Base-by-base conservation (phyloP, 1,140 invertebrate genomes). In the Cherax quadricarinatus region DNA sequence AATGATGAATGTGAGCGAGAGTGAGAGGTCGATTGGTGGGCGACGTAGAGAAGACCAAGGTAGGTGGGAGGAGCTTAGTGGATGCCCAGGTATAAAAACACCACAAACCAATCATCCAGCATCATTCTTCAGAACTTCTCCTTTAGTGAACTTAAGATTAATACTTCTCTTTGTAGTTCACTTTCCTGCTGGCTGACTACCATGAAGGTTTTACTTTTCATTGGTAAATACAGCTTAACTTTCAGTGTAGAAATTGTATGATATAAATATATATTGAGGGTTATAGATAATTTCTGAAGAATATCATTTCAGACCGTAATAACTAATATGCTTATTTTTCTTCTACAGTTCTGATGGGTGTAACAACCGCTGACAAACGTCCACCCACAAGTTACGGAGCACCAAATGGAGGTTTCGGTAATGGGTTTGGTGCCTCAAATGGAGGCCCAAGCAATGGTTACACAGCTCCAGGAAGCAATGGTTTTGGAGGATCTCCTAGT, bases 341-440 rank as follows among this genome's bases (percentile, higher is more conserved):
- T 18, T 21, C 18, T n/a, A 10, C 66, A 70, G 66, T 18, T n/a
- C 24, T 48, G 30, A 0, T 80, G 41, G 83, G 83, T n/a, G n/a
- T 85, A 1, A 16, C 30, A 30, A 48, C 53, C 16, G 60, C 53
- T 53, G 53, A 70, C 4, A 41, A 86, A 16, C 16, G 30, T 5
- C 85, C 85, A 0, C 21, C 62, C 66, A 86, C 30, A 66, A 75
- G 24, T 41, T 86, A 86, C 66, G 30, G n/a, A 18, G 66, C 66
- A 7, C 85, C 66, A 9, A 48, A 57, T 30, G 85, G 62, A 16
- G 21, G 62, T 49, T 81, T 81, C 49, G 51, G 30, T 51, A 86
- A 86, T 66, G 85, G 85, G 14, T 86, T 86, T 21, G 85, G 85
- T 14, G 57, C 57, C 48, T 48, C 83, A 9, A 86, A 86, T 49